Conservation (phyloP, 2,113 vertebrate species). For the Sinocyclocheilus anophthalmus region DNA sequence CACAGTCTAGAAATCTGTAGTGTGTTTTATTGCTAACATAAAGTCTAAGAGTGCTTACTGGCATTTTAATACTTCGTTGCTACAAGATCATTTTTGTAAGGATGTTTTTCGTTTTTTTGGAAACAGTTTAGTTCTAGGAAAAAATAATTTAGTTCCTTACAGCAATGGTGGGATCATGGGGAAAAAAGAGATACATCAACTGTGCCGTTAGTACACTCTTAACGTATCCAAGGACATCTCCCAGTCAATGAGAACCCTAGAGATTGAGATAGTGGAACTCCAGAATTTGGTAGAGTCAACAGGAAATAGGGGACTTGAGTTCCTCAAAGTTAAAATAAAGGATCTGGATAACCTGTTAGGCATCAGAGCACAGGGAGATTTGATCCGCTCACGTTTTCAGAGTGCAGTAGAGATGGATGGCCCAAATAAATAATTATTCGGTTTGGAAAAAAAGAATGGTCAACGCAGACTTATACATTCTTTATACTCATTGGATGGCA, state of each 20-base stretch:
- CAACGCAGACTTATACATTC: neutral
- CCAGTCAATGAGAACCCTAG: neutral
- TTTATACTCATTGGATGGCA: neutral
- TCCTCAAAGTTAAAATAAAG: neutral
- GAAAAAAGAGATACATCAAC: neutral
- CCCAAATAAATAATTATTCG: neutral
- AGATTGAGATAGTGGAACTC: neutral
- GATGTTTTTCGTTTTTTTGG: neutral
- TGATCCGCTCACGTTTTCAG: neutral
- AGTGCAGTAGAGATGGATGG: neutral
- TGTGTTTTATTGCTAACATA: neutral
- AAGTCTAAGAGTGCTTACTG: neutral
- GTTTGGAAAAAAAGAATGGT: neutral
- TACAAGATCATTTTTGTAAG: neutral
- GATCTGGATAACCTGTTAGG: neutral
- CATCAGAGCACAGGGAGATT: neutral
- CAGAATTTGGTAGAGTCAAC: neutral
- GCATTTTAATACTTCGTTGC: neutral
- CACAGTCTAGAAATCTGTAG: neutral
- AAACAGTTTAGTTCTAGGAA: neutral
- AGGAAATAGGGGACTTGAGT: neutral
- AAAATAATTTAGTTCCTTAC: neutral
- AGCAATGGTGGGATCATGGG: neutral
- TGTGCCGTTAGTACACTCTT: neutral
- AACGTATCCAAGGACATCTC: neutral